Evolutionary conservation across 2,888 invertebrate species (phyloP).

Genomic region (Fissipunctia ypsillon): DNA sequence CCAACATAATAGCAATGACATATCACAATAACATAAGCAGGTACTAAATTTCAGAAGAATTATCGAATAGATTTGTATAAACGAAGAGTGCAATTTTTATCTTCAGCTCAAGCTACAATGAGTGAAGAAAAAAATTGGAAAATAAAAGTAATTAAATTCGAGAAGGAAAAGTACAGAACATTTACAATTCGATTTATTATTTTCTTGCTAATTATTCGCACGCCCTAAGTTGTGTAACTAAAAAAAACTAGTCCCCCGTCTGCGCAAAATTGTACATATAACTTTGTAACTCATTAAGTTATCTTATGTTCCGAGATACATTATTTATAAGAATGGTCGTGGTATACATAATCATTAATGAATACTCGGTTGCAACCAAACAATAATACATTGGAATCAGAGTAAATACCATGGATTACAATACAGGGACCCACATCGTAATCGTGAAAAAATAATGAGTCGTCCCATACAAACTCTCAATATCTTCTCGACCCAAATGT

Average conservation of each 20-base stretch:
- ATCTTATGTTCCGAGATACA: constrained; percentile 6
- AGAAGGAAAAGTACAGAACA: not conserved
- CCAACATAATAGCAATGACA: not conserved
- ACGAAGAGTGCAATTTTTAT: not conserved
- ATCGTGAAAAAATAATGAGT: not conserved
- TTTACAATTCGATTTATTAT: not conserved
- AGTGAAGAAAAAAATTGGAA: not conserved
- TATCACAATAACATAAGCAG: not conserved
- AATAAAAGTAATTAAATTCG: not conserved
- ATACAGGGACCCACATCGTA: too few species aligned
- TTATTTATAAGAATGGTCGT: not conserved
- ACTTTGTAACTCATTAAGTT: not conserved
- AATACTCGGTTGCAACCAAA: not conserved
- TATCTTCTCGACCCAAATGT: not conserved
- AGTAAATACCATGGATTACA: not conserved
- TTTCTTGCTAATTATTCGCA: not conserved
- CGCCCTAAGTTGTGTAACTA: not conserved
- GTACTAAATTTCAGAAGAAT: not conserved
- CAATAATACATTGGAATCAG: not conserved
- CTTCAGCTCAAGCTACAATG: not conserved
- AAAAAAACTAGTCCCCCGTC: not conserved
- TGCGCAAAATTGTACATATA: constrained; percentile 6
- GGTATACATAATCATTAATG: not conserved
- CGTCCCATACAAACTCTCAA: not conserved
- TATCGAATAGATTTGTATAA: not conserved